Base-by-base conservation (phyloP, 2,888 invertebrate species). In the Diadromus collaris region DNA sequence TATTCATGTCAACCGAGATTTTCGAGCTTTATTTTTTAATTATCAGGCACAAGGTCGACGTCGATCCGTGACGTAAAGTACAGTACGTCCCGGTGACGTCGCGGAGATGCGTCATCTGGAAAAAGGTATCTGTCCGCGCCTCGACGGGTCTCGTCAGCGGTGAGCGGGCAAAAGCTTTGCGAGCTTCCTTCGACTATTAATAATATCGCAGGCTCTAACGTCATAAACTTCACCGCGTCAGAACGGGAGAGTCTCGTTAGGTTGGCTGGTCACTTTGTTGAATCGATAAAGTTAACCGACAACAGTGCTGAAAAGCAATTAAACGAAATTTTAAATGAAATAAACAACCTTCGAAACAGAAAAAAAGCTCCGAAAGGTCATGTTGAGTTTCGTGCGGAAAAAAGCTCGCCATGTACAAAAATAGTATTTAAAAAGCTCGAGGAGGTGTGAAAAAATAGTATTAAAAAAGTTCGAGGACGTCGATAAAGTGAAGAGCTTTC, bases 141-240 rank as follows among this genome's bases (percentile, higher is more conserved):
- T 46, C 24, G 24, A 21, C 32, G 46, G 6, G 27, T 60, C 60
- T 19, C 38, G 21, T 41, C 44, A 16, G 29, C 54, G 41, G 21
- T 41, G 32, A 16, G 29, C 54, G 41, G 13, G 46, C 21, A 46
- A 27, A 65, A 65, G 58, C 74, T 24, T n/a, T 27, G 27, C 6
- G 3, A n/a, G 27, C 67, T 51, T 27, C 58, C 64, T 21, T 13
- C n/a, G 16, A 32, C 48, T 72, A 77, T 77, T 77, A 63, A 72
- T 72, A 68, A 72, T 73, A 56, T 69, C 61, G 76, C 61, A 71
- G 68, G 63, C 63, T 63, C 34, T 44, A 38, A 38, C 72, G 72
- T 77, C 72, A 68, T 24, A 38, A 68, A 73, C 68, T 77, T 77
- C 6, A 21, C 44, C 54, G 61, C 56, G 24, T 27, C 71, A n/a